Evolutionary conservation across 2,888 invertebrate species (phyloP), one percentile per base, ranked within the genome.

Genomic region (Caenorhabditis becei): DNA sequence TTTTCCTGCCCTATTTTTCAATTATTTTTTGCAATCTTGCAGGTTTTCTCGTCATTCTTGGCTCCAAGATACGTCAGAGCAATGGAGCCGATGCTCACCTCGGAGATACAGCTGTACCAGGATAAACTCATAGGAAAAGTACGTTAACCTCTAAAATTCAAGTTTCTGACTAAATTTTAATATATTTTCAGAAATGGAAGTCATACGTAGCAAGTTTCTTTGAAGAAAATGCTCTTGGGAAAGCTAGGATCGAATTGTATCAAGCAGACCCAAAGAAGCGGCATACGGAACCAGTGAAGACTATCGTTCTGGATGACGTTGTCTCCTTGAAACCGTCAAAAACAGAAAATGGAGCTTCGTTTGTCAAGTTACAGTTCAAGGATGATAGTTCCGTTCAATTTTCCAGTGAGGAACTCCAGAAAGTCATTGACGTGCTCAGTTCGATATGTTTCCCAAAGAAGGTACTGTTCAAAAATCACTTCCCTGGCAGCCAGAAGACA

Each of bases 151-250:
- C 10, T 3, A n/a, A n/a, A 32, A 32, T 4, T n/a, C 24, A 41
- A 47, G 8, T 26, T 70, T 16, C 10, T 8, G 0, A 7, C 20
- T n/a, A 49, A 61, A 18, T 18, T 7, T 23, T 11, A 0, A 41
- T n/a, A 7, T n/a, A 26, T 41, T 74, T n/a, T n/a, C 66, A 81
- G 81, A 81, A 81, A 69, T 81, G 77, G 77, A 81, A 81, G n/a
- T 53, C 56, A 18, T 72, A 72, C 58, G 54, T 72, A 1, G 81
- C 81, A 20, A 69, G 35, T 18, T 77, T 81, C 20, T 81, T 72
- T 37, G 71, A 77, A 11, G 77, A 72, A 20, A 77, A 44, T 32
- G 24, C 58, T 7, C 28, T 81, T n/a, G 81, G 81, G 5, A 81
- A 81, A 41, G 35, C 77, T 0, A 51, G 81, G 47, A 81, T 81